Conservation (phyloP, 2,797 vertebrate species). For the Brachyalestes nurse region DNA sequence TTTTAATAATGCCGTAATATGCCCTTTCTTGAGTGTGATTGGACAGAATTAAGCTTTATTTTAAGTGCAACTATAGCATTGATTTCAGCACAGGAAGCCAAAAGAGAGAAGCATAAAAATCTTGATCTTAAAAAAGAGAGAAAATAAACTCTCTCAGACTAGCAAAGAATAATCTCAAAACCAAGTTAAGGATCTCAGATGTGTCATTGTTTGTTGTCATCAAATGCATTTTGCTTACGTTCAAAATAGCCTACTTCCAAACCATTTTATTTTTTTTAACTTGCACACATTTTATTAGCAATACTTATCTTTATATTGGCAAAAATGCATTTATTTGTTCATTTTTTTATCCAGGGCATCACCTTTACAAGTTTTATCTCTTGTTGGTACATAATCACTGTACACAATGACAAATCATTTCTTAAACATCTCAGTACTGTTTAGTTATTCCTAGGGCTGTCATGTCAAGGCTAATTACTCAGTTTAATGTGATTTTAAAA, state of each 20-base stretch:
- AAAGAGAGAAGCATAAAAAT: not conserved
- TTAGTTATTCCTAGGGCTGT: not conserved
- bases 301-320: not conserved
- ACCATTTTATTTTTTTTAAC: slow-evolving; percentile 4
- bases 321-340: not conserved
- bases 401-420: slow-evolving; percentile 22
- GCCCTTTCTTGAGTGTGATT: not conserved
- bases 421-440: slow-evolving; percentile 42
- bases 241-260: slow-evolving; percentile 11
- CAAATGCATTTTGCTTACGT: not conserved
- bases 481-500: too few species aligned
- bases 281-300: slow-evolving; percentile 1
- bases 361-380: slow-evolving; percentile 15
- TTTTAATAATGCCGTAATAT: slow-evolving; percentile 34
- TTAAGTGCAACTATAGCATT: not conserved
- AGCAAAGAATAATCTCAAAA: not conserved
- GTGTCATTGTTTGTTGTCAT: not conserved
- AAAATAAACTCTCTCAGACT: not conserved
- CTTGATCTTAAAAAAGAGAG: not conserved
- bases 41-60: slow-evolving; percentile 7
- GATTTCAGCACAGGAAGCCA: not conserved
- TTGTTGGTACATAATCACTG: slow-evolving; percentile 36
- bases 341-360: slow-evolving; percentile 14
- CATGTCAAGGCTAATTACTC: not conserved
- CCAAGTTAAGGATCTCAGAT: not conserved